Evolutionary conservation across 2,113 vertebrate species (phyloP), one percentile per base, ranked within the genome.

Genomic region (Hemicordylus capensis): DNA sequence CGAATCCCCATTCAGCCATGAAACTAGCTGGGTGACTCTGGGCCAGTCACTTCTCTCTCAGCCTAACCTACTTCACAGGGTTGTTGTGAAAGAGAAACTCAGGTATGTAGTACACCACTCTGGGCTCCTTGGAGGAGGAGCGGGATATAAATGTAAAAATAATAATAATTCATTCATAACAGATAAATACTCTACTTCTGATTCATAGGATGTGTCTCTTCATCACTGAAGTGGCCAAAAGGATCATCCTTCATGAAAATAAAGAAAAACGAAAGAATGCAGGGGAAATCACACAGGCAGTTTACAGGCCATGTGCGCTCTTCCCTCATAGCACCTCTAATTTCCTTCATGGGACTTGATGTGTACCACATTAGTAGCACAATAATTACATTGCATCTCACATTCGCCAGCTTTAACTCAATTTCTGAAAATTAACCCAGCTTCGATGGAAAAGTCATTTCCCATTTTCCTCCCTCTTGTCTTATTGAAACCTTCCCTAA

Each of bases 301-400:
- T 59, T 92, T 86, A 17, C 76, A 75, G 34, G n/a, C 17, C 17
- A 22, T 85, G 48, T 42, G 56, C 90, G 67, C 84, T 92, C 31
- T 51, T 91, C 85, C 81, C 59, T n/a, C 78, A 82, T 24, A 75
- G 39, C 39, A 81, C 0, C 7, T 75, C 64, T 63, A 67, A 91
- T 87, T 90, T 87, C 81, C 84, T 90, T 85, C 91, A 85, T 87
- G 28, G n/a, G 44, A 56, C 17, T 82, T 89, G 86, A 86, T 46
- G 2, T 84, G 84, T 89, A 82, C 80, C 64, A 66, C 59, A 85
- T 91, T 89, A 91, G 12, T 86, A 85, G 83, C 72, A 74, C 74
- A 84, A 44, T 91, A 89, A 93, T 91, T 89, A 72, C 48, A 84
- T 94, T 90, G 89, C 0, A 58, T 46, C 80, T 72, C 44, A 69